Evolutionary conservation across 2,888 invertebrate genomes (phyloP), one percentile per base, ranked within the genome.

Genomic region (Maniola hyperantus): DNA sequence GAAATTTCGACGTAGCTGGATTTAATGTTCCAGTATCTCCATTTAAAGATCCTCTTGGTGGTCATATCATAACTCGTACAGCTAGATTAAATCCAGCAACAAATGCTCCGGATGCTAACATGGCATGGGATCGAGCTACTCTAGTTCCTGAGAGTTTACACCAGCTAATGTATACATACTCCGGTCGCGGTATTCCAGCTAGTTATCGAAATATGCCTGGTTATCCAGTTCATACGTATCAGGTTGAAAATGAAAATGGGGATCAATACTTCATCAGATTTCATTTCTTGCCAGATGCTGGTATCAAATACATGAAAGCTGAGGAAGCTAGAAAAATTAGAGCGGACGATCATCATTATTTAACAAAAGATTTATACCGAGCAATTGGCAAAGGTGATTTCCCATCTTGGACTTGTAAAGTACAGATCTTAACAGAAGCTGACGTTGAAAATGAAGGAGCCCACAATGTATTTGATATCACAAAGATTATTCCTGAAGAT

Each of bases 121-220:
- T 96, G 96, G 95, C 97, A 79, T 98, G 98, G 98, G 98, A 98
- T 83, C 98, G 98, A 79, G 93, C 97, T 71, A 94, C 96, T 0
- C 89, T 97, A 50, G 93, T 97, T 39, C 97, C 97, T 0, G 98
- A 98, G 86, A 93, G 96, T 5, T 94, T 95, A 6, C 97, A 98
- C 82, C 97, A 97, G 83, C 93, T 95, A 54, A 91, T 96, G 85
- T 94, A 97, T 83, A 89, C 97, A 72, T 98, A 97, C 81, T 94
- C 96, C 10, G 98, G 98, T 84, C 94, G 97, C 72, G 98, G 98
- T n/a, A 96, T 96, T 69, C 98, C 98, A 0, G 96, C 98, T 83
- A 98, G 98, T 5, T 95, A 95, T 85, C 94, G 97, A 36, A 95
- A 96, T 84, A 98, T 98, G 98, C 96, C 98, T 77, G 98, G 98